phyloP scores from a whole-genome alignment of 2,113 vertebrate genomes.

The Sphyrna mokarran region DNA sequence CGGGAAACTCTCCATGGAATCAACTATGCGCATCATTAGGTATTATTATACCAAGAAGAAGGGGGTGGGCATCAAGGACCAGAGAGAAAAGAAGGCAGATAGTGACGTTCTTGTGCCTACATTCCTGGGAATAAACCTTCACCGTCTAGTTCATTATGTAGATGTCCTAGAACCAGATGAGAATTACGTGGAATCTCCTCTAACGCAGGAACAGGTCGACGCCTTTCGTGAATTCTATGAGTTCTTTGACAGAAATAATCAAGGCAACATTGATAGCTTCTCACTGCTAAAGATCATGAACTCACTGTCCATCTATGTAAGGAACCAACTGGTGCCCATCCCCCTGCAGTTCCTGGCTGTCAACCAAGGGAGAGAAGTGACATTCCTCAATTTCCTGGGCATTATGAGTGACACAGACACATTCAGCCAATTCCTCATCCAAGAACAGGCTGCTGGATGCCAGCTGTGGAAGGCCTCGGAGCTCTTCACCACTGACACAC shows the following conservation, averaged over 20 bases:
- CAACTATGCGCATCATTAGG: background rate
- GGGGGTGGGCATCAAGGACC: background rate
- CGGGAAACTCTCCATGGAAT: background rate
- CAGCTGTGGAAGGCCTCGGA: background rate
- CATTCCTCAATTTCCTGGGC: background rate
- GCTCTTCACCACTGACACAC: background rate
- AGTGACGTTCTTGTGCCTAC: background rate
- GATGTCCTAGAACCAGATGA: background rate
- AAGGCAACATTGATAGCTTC: background rate
- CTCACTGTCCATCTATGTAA: background rate
- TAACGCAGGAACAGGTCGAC: background rate
- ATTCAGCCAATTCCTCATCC: background rate
- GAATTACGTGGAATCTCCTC: background rate
- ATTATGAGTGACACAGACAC: background rate
- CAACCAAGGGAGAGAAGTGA: background rate
- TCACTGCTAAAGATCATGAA: background rate
- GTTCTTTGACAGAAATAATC: background rate
- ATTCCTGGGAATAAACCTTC: background rate
- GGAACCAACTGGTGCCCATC: background rate
- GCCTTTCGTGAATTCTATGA: background rate
- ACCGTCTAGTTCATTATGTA: background rate
- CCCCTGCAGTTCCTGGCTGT: background rate
- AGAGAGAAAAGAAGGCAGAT: background rate
- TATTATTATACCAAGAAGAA: slow-evolving; percentile 18
- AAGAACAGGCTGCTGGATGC: background rate